Percentiles rank a stretch among this genome's conserved stretches.
Evolutionary conservation across 1,140 invertebrate genomes (phyloP).

Genomic region (Bombus ignitus): DNA sequence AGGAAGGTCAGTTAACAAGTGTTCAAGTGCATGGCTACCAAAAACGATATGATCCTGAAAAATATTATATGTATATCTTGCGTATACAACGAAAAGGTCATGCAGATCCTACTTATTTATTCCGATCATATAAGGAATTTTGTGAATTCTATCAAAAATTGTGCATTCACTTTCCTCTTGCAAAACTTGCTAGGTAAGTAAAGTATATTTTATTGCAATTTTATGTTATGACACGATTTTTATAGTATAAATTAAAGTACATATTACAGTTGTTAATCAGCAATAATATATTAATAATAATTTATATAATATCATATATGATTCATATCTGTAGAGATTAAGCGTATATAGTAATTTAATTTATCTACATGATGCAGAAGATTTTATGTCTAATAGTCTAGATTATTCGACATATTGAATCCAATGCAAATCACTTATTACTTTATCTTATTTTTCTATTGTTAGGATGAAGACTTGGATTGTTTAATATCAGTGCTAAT

Average conservation of each 20-base stretch:
- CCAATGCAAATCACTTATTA: neutral
- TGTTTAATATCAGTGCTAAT: neutral
- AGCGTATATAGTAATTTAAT: neutral
- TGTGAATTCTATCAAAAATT: conserved; percentile 98
- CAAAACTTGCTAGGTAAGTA: conserved; percentile 91
- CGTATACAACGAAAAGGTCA: conserved; percentile 93
- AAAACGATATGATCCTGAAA: conserved; percentile 98
- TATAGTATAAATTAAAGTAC: neutral
- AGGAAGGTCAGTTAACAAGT: conserved; percentile 94
- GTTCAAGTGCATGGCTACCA: conserved; percentile 95
- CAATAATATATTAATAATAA: neutral
- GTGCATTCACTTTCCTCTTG: conserved; percentile 94
- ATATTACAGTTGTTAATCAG: neutral
- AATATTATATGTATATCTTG: conserved; percentile 98
- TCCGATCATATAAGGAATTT: conserved; percentile 98
- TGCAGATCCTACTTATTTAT: conserved; percentile 92
- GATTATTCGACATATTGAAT: neutral
- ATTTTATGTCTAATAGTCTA: neutral
- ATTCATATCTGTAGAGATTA: neutral
- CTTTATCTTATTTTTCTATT: neutral
- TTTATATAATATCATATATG: neutral
- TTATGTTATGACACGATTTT: neutral
- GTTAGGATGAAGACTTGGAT: neutral
- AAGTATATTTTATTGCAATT: neutral
- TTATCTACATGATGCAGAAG: neutral